phyloP scores from a whole-genome alignment of 2,797 vertebrate species.

The Notolepis coatsorum region DNA sequence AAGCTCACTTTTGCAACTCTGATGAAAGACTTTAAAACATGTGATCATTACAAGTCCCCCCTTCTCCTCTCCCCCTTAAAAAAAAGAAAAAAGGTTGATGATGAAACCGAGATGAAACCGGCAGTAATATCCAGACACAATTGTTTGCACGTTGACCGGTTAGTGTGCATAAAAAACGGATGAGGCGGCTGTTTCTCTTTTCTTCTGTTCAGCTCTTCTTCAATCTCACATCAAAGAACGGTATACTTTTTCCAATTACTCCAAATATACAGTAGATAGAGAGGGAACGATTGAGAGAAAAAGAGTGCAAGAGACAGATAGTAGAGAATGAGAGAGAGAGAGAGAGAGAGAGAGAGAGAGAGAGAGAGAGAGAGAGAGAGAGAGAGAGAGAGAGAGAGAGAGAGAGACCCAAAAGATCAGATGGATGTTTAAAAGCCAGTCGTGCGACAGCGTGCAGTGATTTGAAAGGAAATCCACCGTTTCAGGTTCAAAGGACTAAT shows the following conservation, averaged over 20 bases:
- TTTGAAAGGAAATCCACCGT: conserved; percentile 52
- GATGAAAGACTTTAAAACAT: conserved; percentile 71
- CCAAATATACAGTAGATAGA: conserved; percentile 13
- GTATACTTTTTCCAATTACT: conserved; percentile 41
- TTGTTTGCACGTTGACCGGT: conserved; percentile 10
- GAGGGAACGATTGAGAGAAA: conserved; percentile 9
- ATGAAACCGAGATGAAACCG: conserved; percentile 72
- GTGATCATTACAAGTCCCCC: conserved; percentile 62
- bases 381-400: no score
- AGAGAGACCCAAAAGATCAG: no score
- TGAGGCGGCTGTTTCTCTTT: conserved; percentile 49
- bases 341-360: background rate
- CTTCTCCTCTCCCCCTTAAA: conserved; percentile 49
- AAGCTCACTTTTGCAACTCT: conserved; percentile 55
- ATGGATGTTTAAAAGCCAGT: conserved; percentile 18
- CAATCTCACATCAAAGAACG: conserved; percentile 27
- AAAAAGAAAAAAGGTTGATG: no score
- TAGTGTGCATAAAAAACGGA: conserved; percentile 35
- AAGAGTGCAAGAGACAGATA: background rate
- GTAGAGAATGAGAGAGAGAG: conserved; percentile 7
- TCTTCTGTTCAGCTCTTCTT: background rate
- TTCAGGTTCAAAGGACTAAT: conserved; percentile 72
- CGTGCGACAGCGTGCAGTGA: conserved; percentile 26
- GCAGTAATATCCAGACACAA: conserved; percentile 50
- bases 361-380: background rate